phyloP scores from a whole-genome alignment of 2,797 vertebrate species.

The Periparus ater region DNA sequence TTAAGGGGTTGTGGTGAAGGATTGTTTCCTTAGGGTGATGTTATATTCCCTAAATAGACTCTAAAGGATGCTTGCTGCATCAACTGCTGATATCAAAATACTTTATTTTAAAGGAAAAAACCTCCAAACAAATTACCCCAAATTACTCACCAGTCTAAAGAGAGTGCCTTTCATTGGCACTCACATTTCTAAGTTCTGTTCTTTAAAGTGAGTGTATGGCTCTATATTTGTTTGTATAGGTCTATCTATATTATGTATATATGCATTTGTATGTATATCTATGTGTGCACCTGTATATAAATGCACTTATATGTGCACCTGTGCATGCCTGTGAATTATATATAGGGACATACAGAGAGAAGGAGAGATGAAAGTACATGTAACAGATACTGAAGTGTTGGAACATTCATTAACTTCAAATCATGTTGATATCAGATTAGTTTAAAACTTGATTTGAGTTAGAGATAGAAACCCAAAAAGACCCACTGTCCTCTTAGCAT shows the following conservation, averaged over 20 bases:
- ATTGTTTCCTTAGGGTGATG: background rate
- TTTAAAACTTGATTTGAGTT: background rate
- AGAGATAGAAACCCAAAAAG: background rate
- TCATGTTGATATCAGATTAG: background rate
- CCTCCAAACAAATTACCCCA: background rate
- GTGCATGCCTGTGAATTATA: background rate
- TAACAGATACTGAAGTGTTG: background rate
- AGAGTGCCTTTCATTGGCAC: background rate
- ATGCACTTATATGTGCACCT: background rate
- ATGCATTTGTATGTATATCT: background rate
- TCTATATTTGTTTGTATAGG: background rate
- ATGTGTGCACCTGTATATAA: rapidly evolving
- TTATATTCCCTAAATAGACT: background rate
- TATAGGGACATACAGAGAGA: background rate
- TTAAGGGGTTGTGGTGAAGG: background rate
- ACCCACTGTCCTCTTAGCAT: background rate
- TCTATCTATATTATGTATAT: background rate
- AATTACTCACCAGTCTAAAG: background rate
- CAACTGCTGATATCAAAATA: background rate
- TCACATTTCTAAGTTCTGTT: background rate
- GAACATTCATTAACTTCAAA: background rate
- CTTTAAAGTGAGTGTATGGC: background rate
- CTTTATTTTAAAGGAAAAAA: background rate
- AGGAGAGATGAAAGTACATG: background rate
- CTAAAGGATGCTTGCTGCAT: background rate